These are phyloP conservation scores for Leptura quadrifasciata DNA, from an alignment of 2,888 invertebrate genomes.

Conservation along the genomic window DNA sequence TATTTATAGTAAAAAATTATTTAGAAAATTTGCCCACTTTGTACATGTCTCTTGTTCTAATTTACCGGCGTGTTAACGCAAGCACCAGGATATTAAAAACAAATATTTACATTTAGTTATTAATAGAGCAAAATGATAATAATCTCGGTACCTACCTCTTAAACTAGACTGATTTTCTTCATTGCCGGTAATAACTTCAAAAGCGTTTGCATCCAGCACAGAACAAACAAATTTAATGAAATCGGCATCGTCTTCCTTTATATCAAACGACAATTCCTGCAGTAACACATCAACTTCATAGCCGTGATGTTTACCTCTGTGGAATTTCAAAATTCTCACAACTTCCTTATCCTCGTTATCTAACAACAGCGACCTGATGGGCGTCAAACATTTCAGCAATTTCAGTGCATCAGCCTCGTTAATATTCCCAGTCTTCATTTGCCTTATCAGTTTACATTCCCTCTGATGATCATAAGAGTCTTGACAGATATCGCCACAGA, in stretches of 20 bases:
- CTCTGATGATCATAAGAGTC: slow-evolving; percentile 76
- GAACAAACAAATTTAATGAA: slow-evolving; percentile 78
- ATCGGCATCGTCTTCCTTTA: slow-evolving; percentile 76
- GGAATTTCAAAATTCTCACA: slow-evolving; percentile 75
- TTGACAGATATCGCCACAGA: slow-evolving; percentile 82
- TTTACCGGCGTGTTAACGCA: background rate
- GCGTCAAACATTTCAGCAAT: slow-evolving; percentile 72
- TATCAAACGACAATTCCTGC: slow-evolving; percentile 73
- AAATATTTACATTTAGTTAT: background rate
- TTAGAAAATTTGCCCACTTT: too few relatives aligned
- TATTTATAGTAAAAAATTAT: too few relatives aligned
- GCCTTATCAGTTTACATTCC: slow-evolving; percentile 80
- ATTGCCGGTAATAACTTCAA: slow-evolving; percentile 76
- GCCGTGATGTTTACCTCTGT: slow-evolving; percentile 76
- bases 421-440: slow-evolving; percentile 74
- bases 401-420: slow-evolving; percentile 41
- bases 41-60: too few relatives aligned
- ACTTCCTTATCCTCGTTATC: slow-evolving; percentile 74
- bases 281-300: slow-evolving; percentile 77
- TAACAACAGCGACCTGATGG: slow-evolving; percentile 73
- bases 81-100: background rate
- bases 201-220: slow-evolving; percentile 82
- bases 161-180: slow-evolving; percentile 72
- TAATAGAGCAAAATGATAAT: slow-evolving; percentile 1
- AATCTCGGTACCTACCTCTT: slow-evolving; percentile 64